Conservation (phyloP, 2,888 invertebrate species). For the Thereva unica region DNA sequence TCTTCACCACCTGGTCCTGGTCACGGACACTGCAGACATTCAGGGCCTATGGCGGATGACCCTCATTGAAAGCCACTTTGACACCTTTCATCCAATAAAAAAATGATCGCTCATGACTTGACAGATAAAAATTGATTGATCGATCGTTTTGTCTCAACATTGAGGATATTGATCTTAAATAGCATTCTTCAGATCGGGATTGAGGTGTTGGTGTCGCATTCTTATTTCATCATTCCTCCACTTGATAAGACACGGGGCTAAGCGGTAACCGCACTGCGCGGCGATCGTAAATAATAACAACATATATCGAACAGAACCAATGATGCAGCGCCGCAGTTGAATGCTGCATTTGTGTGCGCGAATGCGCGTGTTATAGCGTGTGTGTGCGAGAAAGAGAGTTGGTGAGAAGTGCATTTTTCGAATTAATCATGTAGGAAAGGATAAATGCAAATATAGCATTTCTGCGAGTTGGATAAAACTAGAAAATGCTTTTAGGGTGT, state of each 20-base stretch:
- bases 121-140: slow-evolving; percentile 42
- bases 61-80: slow-evolving; percentile 22
- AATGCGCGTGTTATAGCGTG: no score
- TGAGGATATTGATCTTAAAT: slow-evolving; percentile 21
- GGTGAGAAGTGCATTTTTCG: neutral
- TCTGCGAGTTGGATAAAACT: slow-evolving; percentile 30
- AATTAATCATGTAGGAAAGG: slow-evolving; percentile 23
- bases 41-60: neutral
- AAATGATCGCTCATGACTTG: slow-evolving; percentile 12
- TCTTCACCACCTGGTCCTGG: neutral
- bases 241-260: no score
- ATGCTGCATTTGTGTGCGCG: no score
- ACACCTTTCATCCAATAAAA: slow-evolving; percentile 22
- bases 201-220: slow-evolving; percentile 18
- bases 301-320: no score
- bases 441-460: neutral
- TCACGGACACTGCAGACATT: neutral
- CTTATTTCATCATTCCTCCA: no score
- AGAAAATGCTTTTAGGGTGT: slow-evolving; percentile 43
- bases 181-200: neutral
- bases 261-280: no score
- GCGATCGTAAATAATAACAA: no score
- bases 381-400: no score
- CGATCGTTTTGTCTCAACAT: slow-evolving; percentile 38
- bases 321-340: no score